Evolutionary conservation across 2,113 vertebrate species (phyloP), one percentile per base, ranked within the genome.

Genomic region (Odontophorus gujanensis): DNA sequence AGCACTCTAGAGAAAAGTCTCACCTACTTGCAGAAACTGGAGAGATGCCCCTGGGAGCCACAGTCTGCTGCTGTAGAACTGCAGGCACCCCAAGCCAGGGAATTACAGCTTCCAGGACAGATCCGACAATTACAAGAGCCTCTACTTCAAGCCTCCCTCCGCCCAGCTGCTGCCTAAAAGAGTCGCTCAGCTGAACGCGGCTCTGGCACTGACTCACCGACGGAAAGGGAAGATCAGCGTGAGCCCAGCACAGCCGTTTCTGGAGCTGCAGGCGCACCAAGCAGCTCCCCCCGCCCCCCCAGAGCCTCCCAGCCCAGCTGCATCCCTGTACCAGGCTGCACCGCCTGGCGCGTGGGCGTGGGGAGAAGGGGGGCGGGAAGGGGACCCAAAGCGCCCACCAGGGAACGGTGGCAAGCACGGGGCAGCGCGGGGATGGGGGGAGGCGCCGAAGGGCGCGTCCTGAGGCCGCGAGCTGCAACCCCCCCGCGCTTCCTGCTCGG

Each of bases 261-360:
- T 1, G 69, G 13, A 48, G 47, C 77, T 4, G 68, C 48, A 4
- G n/a, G 7, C 0, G 28, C 40, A 6, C 16, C 20, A 7, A 21
- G 48, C 40, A 57, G 40, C 3, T 16, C 9, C 9, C 19, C 14
- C 43, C 11, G 11, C 30, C 13, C 4, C 48, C 7, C 18, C 55
- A 34, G 53, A 80, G 1, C 84, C 87, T 58, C 61, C 90, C 90
- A 75, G 66, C 57, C 26, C 95, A 95, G 95, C 90, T 96, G 95
- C 73, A 3, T 17, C 17, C 1, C 11, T 14, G 19, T 77, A 94
- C 92, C 2, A 63, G 73, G 40, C 18, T 25, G 59, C 77, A 20
- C 87, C 2, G 57, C 62, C 57, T 14, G 43, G n/a, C n/a, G 16
- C 72, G 5, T 10, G 15, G 25, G 7, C 3, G 3, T 11, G 12